Conservation (phyloP, 2,888 invertebrate species). For the Eudemis profundana region DNA sequence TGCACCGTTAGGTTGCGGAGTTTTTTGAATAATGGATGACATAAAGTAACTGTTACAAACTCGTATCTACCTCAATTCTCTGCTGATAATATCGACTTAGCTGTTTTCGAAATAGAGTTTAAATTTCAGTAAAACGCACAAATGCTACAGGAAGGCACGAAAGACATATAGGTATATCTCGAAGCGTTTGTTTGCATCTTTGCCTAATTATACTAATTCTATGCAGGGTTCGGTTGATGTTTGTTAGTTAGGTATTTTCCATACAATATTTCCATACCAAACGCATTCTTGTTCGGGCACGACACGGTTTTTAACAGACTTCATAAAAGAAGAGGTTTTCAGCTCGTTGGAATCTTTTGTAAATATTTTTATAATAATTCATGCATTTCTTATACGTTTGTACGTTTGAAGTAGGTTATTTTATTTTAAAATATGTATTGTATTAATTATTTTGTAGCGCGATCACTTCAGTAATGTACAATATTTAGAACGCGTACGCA, state of each 20-base stretch:
- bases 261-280: conserved; percentile 28
- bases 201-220: conserved; percentile 23
- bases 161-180: too few relatives aligned
- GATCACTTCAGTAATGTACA: too few relatives aligned
- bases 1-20: conserved; percentile 20
- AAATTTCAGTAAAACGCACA: neutral
- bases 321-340: too few relatives aligned
- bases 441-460: too few relatives aligned
- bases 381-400: too few relatives aligned
- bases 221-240: conserved; percentile 12
- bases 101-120: neutral
- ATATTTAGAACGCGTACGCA: too few relatives aligned
- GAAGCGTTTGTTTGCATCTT: conserved; percentile 25
- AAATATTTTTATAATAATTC: too few relatives aligned
- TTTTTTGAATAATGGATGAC: conserved; percentile 18
- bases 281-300: conserved; percentile 20
- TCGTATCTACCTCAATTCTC: neutral
- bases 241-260: neutral
- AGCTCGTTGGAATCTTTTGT: too few relatives aligned
- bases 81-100: neutral
- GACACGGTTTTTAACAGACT: neutral
- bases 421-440: too few relatives aligned
- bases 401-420: too few relatives aligned
- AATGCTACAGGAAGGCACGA: neutral
- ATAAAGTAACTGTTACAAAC: neutral